Evolutionary conservation across 2,113 vertebrate species (phyloP), one percentile per base, ranked within the genome.

Genomic region (Clarias magur): DNA sequence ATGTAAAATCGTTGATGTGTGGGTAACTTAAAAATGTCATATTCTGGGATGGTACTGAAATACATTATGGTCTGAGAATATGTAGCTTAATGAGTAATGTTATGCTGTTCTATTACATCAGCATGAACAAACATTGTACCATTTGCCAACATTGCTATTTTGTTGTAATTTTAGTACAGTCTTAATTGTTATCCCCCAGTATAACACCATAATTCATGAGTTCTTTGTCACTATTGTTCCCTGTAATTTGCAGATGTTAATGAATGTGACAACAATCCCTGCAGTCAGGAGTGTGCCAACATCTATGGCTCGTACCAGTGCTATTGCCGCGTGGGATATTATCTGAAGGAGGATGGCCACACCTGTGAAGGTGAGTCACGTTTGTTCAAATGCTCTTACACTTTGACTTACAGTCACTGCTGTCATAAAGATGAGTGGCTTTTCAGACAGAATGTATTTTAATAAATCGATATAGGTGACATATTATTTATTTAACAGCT

Each of bases 251-350:
- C 93, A 99, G 98, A 99, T 86, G 87, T 97, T 87, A 98, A 99
- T 0, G 97, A 99, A 89, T 99, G 98, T 8, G 95, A 97, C 34
- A 89, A 91, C 30, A 96, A 90, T 38, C 96, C 96, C 30, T 99
- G 98, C 91, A 96, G 96, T 94, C 98, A 99, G 91, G 97, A 99
- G 83, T 99, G 97, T 10, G 97, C 97, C 91, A 98, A 99, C 80
- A 95, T 97, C 84, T 97, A 98, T 0, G 97, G 98, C 63, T 99
- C 98, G 59, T 99, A 98, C 88, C 98, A 98, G 91, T 99, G 98
- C 88, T 99, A 98, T 93, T 99, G 97, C 89, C 96, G 96, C 82
- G 95, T 96, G 88, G 98, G 98, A 9, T 98, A 96, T 93, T 96
- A 95, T 94, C 93, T 99, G 87, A 96, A 95, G 3, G 97, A 98